A percentile compares a stretch with the other conserved stretches of the same genome.
Evolutionary conservation across 2,113 vertebrate genomes (phyloP).

Genomic region (Podiceps cristatus): DNA sequence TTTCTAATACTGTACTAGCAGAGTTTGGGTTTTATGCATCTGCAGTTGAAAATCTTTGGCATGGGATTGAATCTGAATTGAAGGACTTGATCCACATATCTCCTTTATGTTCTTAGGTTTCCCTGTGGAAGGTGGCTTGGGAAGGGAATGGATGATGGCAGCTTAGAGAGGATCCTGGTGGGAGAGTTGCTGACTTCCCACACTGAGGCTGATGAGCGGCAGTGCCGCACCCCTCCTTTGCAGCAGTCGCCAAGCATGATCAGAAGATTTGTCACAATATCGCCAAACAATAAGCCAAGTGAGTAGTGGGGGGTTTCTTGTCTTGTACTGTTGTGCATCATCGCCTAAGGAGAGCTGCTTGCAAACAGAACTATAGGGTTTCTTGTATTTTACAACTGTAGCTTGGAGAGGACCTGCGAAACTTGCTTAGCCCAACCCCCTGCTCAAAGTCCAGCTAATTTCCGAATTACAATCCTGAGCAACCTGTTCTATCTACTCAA

Average conservation of each 20-base stretch:
- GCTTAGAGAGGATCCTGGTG: slow-evolving; percentile 94
- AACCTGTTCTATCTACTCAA: neutral
- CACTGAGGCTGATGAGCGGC: slow-evolving; percentile 89
- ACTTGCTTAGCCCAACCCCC: neutral
- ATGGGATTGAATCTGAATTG: neutral
- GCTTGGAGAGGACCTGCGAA: neutral
- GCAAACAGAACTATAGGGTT: neutral
- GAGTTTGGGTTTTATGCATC: neutral
- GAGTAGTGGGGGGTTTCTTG: slow-evolving; percentile 49
- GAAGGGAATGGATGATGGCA: slow-evolving; percentile 97
- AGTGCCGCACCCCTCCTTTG: slow-evolving; percentile 94
- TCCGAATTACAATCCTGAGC: neutral
- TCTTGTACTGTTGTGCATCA: neutral
- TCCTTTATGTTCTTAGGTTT: slow-evolving; percentile 81
- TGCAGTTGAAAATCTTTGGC: neutral
- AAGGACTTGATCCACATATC: neutral
- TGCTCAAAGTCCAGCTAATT: neutral
- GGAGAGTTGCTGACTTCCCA: slow-evolving; percentile 91
- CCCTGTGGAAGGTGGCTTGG: slow-evolving; percentile 97
- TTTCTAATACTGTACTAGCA: neutral
- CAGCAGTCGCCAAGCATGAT: slow-evolving; percentile 98
- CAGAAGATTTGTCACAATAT: slow-evolving; percentile 95
- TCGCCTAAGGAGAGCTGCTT: neutral
- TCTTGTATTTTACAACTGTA: neutral
- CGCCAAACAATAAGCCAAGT: slow-evolving; percentile 97